Conservation (phyloP, 37 sponge, comb jelly and placozoan genomes). For the Petrosia ficiformis region DNA sequence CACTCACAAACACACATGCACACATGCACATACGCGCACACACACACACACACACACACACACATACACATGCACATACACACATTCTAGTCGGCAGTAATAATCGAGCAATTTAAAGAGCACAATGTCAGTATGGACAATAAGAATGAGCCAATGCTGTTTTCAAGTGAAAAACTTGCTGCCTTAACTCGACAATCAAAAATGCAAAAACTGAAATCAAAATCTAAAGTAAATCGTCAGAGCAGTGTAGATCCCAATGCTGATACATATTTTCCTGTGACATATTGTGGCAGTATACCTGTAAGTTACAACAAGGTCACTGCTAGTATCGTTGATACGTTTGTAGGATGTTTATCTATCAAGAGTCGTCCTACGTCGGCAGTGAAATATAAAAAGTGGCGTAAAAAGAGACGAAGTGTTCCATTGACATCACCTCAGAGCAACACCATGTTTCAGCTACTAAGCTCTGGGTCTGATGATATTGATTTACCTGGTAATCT, state of each 20-base stretch:
- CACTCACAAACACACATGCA: too few relatives aligned
- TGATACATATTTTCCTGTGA: background rate
- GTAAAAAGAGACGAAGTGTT: background rate
- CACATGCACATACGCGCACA: too few relatives aligned
- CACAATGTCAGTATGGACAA: too few relatives aligned
- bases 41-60: too few relatives aligned
- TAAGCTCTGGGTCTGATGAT: too few relatives aligned
- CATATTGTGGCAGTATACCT: background rate
- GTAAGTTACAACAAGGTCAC: too few relatives aligned
- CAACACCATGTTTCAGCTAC: background rate
- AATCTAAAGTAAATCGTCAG: background rate
- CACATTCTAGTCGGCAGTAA: too few relatives aligned
- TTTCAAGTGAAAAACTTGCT: background rate
- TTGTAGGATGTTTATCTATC: background rate
- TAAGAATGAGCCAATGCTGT: too few relatives aligned
- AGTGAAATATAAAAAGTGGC: background rate
- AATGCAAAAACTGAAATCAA: too few relatives aligned
- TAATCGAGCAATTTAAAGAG: too few relatives aligned
- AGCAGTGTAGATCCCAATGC: background rate
- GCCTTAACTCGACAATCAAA: background rate
- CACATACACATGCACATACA: too few relatives aligned
- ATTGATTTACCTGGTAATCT: background rate
- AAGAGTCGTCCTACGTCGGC: background rate
- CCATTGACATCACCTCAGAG: background rate
- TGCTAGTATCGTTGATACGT: background rate